Percentiles rank a stretch among this genome's conserved stretches.
Conservation (phyloP, 2,113 vertebrate genomes). For the Embiotoca jacksoni region DNA sequence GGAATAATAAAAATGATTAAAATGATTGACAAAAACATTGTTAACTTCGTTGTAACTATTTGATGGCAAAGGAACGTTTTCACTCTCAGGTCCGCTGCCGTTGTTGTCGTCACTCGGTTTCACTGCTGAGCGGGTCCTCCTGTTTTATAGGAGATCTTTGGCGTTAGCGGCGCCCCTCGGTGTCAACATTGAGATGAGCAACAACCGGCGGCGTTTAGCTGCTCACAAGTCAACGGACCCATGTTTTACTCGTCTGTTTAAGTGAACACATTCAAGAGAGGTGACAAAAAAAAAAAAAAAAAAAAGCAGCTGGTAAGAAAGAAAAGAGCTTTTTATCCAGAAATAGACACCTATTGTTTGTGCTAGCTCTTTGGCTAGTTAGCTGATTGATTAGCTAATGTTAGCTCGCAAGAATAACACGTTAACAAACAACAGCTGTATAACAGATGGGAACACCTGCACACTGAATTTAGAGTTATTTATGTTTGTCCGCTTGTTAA, state of each 20-base stretch:
- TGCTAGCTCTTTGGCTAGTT: constrained; percentile 23
- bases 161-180: not conserved
- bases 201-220: constrained; percentile 2
- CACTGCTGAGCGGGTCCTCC: accelerated
- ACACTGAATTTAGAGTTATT: not conserved
- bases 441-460: constrained; percentile 1
- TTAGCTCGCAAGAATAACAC: not conserved
- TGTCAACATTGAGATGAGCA: constrained; percentile 51
- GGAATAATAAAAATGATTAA: no score
- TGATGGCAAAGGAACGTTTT: no score
- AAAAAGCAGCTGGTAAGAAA: constrained; percentile 22
- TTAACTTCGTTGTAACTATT: no score
- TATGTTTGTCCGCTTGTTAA: no score
- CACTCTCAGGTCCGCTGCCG: no score
- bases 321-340: not conserved
- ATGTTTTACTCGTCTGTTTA: no score
- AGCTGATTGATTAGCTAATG: constrained; percentile 27
- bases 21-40: no score
- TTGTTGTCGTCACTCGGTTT: no score
- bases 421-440: not conserved
- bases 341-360: constrained; percentile 16
- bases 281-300: not conserved
- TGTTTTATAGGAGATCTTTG: constrained; percentile 34
- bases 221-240: not conserved
- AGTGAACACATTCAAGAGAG: not conserved